These are phyloP conservation scores for Hemistola chrysoprasaria DNA, from an alignment of 2,888 invertebrate genomes.

Conservation along the genomic window DNA sequence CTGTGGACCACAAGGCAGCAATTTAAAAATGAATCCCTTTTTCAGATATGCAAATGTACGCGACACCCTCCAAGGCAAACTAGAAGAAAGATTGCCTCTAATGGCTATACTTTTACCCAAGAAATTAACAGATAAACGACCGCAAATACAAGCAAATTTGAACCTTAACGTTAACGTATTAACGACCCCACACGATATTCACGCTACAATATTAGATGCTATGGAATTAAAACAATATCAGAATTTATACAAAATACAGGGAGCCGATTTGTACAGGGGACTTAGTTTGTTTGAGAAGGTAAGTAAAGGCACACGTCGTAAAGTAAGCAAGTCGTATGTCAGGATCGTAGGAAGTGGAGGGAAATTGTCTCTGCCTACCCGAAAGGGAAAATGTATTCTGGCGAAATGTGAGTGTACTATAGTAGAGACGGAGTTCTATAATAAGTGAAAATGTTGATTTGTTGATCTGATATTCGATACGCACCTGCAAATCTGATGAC, in stretches of 20 bases:
- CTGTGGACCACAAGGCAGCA: too few relatives aligned
- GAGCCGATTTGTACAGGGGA: slow-evolving; percentile 76
- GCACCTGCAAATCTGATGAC: too few relatives aligned
- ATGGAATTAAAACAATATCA: slow-evolving; percentile 69
- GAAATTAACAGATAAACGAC: slow-evolving; percentile 84
- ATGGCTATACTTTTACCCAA: slow-evolving; percentile 87
- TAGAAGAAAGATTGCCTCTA: slow-evolving; percentile 37
- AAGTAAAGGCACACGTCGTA: too few relatives aligned
- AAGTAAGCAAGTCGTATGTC: background rate
- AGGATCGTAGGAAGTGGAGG: too few relatives aligned
- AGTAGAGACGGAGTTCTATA: too few relatives aligned
- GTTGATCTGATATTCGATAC: too few relatives aligned
- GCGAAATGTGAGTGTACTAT: too few relatives aligned
- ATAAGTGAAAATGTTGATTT: too few relatives aligned
- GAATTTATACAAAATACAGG: slow-evolving; percentile 53
- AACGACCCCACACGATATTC: slow-evolving; percentile 93
- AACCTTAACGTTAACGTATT: slow-evolving; percentile 85
- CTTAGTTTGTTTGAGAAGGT: slow-evolving; percentile 85
- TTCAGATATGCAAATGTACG: slow-evolving; percentile 27
- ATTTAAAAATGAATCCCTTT: too few relatives aligned
- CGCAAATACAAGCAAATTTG: slow-evolving; percentile 83
- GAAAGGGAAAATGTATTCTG: too few relatives aligned
- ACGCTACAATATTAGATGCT: slow-evolving; percentile 84
- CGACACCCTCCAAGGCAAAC: slow-evolving; percentile 31
- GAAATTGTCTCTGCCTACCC: too few relatives aligned